Evolutionary conservation across 1,140 invertebrate species (phyloP).

Genomic region (Adoxophyes honmai): DNA sequence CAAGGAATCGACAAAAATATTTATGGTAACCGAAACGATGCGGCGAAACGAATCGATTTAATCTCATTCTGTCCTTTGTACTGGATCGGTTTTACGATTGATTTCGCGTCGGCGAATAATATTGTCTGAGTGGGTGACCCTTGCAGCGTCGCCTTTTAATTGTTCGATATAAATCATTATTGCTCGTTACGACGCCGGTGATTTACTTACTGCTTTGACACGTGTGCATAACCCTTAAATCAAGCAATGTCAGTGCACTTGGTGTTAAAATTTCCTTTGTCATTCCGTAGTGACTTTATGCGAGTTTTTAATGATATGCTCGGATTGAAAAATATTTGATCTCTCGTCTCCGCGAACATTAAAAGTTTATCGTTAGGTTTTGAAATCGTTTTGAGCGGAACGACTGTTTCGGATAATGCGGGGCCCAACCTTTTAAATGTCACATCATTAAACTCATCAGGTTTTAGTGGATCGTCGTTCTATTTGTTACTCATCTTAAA

Average conservation of each 20-base stretch:
- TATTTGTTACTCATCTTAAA: neutral
- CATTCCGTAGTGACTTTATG: slow-evolving; percentile 43
- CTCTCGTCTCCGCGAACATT: slow-evolving; percentile 25
- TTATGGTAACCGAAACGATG: slow-evolving; percentile 46
- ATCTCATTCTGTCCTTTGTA: slow-evolving; percentile 51
- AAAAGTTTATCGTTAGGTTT: slow-evolving; percentile 16
- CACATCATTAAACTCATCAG: slow-evolving; percentile 13
- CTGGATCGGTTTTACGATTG: slow-evolving; percentile 43
- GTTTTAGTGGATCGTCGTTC: slow-evolving; percentile 1
- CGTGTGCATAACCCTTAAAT: slow-evolving; percentile 56
- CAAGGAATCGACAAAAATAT: slow-evolving; percentile 63
- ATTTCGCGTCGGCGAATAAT: slow-evolving; percentile 20
- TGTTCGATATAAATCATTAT: slow-evolving; percentile 70
- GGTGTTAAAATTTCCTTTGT: slow-evolving; percentile 49
- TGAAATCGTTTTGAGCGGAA: slow-evolving; percentile 2
- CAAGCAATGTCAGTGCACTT: slow-evolving; percentile 28
- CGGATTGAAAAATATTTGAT: slow-evolving; percentile 54
- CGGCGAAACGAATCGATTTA: slow-evolving; percentile 58
- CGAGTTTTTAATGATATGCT: slow-evolving; percentile 64
- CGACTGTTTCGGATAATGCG: neutral
- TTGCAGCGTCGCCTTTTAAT: slow-evolving; percentile 61
- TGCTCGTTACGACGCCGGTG: slow-evolving; percentile 58
- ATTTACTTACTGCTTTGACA: slow-evolving; percentile 73
- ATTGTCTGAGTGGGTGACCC: slow-evolving; percentile 26
- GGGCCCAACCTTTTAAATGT: neutral